These are phyloP conservation scores for Dromaius novaehollandiae DNA, from an alignment of 2,113 vertebrate species.

Conservation along the genomic window DNA sequence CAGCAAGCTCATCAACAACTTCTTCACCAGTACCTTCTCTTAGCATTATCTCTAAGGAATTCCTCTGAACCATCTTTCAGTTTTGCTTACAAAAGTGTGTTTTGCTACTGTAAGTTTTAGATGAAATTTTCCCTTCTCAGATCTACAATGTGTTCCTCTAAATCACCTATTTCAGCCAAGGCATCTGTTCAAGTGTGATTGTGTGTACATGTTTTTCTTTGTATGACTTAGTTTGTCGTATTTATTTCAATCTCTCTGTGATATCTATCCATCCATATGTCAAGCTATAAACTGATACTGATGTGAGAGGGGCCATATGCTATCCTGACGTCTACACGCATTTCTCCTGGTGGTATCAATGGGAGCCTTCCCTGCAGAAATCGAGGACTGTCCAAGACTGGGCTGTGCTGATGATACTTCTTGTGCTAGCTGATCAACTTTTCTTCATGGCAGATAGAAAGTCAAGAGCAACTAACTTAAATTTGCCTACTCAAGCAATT, in stretches of 20 bases:
- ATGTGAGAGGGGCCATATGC: conserved; percentile 54
- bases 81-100: conserved; percentile 57
- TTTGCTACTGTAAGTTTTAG: conserved; percentile 46
- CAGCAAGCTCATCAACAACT: background rate
- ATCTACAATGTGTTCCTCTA: conserved; percentile 47
- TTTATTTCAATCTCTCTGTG: conserved; percentile 50
- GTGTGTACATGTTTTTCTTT: background rate
- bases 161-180: conserved; percentile 74
- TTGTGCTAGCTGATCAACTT: background rate
- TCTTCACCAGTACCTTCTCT: conserved; percentile 1
- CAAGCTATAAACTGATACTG: conserved; percentile 46
- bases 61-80: conserved; percentile 42
- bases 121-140: conserved; percentile 55
- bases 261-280: conserved; percentile 40
- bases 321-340: conserved; percentile 24
- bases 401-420: background rate
- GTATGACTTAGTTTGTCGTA: conserved; percentile 25
- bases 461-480: background rate
- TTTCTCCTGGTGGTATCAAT: conserved; percentile 13
- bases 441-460: background rate
- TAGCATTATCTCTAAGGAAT: conserved; percentile 31
- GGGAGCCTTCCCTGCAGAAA: background rate
- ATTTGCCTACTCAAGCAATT: background rate
- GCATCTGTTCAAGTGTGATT: conserved; percentile 72
- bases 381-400: background rate